A percentile compares a stretch with the other conserved stretches of the same genome.
Conservation (phyloP, 1,140 invertebrate species). For the Drosophila simulans region DNA sequence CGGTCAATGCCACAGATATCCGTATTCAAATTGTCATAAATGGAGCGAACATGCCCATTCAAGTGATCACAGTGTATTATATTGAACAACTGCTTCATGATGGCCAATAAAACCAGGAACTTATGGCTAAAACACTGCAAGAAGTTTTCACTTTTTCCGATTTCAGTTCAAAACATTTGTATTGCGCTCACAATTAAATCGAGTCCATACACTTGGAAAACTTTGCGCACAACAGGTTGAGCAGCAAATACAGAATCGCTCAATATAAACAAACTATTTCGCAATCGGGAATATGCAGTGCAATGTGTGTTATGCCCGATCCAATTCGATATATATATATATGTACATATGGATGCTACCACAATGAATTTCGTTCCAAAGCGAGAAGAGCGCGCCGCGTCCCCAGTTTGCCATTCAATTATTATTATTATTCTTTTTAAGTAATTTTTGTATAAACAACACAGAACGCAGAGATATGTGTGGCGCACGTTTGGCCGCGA, state of each 20-base stretch:
- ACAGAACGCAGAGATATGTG: slow-evolving; percentile 16
- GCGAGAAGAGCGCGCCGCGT: slow-evolving; percentile 26
- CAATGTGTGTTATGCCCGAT: slow-evolving; percentile 4
- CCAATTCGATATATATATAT: background rate
- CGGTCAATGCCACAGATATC: slow-evolving; percentile 68
- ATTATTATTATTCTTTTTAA: slow-evolving; percentile 58
- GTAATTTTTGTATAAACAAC: slow-evolving; percentile 70
- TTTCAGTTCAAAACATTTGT: slow-evolving; percentile 32
- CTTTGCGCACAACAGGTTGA: slow-evolving; percentile 46
- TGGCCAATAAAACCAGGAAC: slow-evolving; percentile 33
- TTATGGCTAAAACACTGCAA: slow-evolving; percentile 12
- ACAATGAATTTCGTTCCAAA: slow-evolving; percentile 33
- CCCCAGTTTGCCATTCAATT: slow-evolving; percentile 60
- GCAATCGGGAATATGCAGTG: slow-evolving; percentile 61
- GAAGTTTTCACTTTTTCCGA: slow-evolving; percentile 30
- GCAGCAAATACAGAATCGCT: slow-evolving; percentile 48
- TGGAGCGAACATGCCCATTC: slow-evolving; percentile 36
- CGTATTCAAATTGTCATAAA: slow-evolving; percentile 62
- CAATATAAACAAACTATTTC: slow-evolving; percentile 77
- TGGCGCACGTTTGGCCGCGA: slow-evolving; percentile 57
- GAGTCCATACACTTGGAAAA: slow-evolving; percentile 31
- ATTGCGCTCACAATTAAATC: slow-evolving; percentile 12
- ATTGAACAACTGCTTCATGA: slow-evolving; percentile 57
- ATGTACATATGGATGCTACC: slow-evolving; percentile 15
- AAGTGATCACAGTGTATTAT: slow-evolving; percentile 67